Evolutionary conservation across 2,888 invertebrate genomes (phyloP), one percentile per base, ranked within the genome.

Genomic region (Drosophila algonquin): DNA sequence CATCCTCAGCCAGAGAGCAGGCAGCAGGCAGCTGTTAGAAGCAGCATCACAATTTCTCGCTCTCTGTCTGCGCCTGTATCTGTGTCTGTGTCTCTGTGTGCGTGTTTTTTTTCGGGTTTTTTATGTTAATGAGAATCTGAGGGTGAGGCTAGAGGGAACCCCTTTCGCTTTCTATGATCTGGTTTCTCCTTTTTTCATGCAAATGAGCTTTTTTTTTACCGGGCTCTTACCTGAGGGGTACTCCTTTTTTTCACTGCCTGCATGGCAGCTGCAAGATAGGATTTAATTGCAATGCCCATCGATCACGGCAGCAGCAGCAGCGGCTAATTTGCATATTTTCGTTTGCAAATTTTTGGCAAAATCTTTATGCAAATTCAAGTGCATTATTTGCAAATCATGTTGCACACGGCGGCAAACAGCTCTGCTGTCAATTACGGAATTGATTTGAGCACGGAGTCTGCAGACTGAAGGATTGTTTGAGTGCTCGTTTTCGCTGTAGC

Each of bases 351-450:
- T 61, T 56, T n/a, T 44, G 27, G 27, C 27, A 18, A 60, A 52
- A 18, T 61, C 51, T 72, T 76, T 90, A 90, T 90, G 90, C 87
- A 90, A 90, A 90, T 90, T 90, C 82, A 80, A 90, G 90, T 90
- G 85, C 86, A 84, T 86, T 90, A 90, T 90, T 90, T 87, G 84
- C 90, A 90, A 90, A 90, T 90, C 89, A 89, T 90, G 90, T 90
- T 88, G 73, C 72, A 40, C 40, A 40, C n/a, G 40, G 40, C 1
- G 12, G 72, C 67, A 21, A 45, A 81, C 81, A 79, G 88, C 89
- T 84, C 75, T 54, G 82, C 80, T 87, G 90, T 90, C 90, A 90
- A 89, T 89, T 89, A 82, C 73, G 48, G 68, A 72, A 68, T 71
- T 75, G 81, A 79, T 74, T 73, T 57, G 30, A 30, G 55, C 35